A percentile compares a stretch with the other conserved stretches of the same genome.
These are phyloP conservation scores for Lytechinus pictus DNA, from an alignment of 35 echinoderm and acorn worm genomes.

Conservation along the genomic window DNA sequence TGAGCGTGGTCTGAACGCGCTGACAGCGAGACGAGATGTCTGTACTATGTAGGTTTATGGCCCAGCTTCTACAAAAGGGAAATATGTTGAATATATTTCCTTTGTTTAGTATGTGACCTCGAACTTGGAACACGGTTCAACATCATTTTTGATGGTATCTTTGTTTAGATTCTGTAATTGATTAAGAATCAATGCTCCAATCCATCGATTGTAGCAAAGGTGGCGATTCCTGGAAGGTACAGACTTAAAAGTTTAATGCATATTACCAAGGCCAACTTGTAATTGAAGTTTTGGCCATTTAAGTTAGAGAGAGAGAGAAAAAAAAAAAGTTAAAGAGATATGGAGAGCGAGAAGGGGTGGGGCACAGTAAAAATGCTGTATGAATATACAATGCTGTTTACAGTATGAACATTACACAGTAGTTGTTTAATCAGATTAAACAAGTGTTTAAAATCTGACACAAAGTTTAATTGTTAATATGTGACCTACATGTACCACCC, in stretches of 20 bases:
- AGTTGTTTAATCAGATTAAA: too few species aligned
- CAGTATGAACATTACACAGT: too few species aligned
- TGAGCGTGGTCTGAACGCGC: too few species aligned
- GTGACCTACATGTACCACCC: too few species aligned
- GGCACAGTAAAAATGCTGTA: too few species aligned
- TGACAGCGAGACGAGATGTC: background rate
- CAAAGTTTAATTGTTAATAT: too few species aligned
- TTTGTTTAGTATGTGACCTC: background rate
- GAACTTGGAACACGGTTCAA: background rate
- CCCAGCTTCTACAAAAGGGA: background rate
- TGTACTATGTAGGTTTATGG: background rate
- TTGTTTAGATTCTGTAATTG: background rate
- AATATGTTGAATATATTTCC: conserved; percentile 7
- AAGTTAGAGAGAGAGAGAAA: too few species aligned
- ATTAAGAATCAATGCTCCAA: background rate
- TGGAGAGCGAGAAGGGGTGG: too few species aligned
- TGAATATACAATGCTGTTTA: too few species aligned
- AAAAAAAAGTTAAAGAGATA: too few species aligned
- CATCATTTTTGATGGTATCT: background rate
- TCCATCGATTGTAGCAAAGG: background rate
- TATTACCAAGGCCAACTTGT: background rate
- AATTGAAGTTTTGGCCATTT: too few species aligned
- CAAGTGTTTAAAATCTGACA: too few species aligned
- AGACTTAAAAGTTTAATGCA: background rate
- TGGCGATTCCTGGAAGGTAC: background rate